phyloP scores from a whole-genome alignment of 92 coral and sea anemone genomes.

The Porites cylindrica region DNA sequence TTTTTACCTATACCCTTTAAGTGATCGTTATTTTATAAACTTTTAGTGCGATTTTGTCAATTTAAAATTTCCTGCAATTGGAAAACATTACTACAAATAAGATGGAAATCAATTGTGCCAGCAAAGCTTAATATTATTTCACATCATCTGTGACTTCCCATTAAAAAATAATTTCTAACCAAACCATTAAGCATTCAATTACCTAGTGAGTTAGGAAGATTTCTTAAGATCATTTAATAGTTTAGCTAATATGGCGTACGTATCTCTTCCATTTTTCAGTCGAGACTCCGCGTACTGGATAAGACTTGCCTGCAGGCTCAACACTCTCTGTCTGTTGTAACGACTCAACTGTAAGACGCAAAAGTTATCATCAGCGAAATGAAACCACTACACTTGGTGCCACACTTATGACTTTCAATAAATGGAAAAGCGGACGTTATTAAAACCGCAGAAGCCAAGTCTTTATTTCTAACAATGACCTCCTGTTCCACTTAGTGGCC shows the following conservation, averaged over 20 bases:
- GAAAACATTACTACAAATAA: too few relatives aligned
- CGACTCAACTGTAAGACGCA: slow-evolving; percentile 71
- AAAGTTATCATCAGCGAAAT: neutral
- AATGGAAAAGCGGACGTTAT: too few relatives aligned
- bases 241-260: slow-evolving; percentile 92
- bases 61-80: too few relatives aligned
- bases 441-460: too few relatives aligned
- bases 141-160: neutral
- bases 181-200: neutral
- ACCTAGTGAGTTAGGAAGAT: slow-evolving; percentile 16
- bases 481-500: too few relatives aligned
- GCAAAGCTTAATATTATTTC: too few relatives aligned
- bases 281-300: slow-evolving; percentile 90
- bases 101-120: too few relatives aligned
- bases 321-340: slow-evolving; percentile 90
- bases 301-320: slow-evolving; percentile 92
- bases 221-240: slow-evolving; percentile 83
- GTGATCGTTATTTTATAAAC: too few relatives aligned
- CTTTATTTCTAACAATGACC: too few relatives aligned
- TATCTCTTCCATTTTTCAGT: slow-evolving; percentile 91
- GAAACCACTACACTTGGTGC: neutral
- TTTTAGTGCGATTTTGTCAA: too few relatives aligned
- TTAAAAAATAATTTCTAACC: neutral
- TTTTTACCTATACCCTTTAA: too few relatives aligned
- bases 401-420: neutral